phyloP scores from a whole-genome alignment of 1,140 invertebrate species.

The Dendroctonus ponderosae region DNA sequence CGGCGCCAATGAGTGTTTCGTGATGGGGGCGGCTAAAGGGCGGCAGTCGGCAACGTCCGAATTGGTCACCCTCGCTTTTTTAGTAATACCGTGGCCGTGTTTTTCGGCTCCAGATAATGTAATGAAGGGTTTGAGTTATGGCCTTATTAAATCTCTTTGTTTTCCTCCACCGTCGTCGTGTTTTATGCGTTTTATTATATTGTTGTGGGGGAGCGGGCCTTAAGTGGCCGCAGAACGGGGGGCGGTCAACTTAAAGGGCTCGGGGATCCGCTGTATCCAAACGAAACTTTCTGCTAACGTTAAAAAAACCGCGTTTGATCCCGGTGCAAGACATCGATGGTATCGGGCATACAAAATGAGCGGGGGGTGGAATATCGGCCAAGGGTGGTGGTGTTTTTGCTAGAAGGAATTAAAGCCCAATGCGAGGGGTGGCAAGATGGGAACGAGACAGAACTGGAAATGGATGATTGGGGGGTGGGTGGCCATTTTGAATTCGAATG shows the following conservation, averaged over 20 bases:
- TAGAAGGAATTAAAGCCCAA: constrained; percentile 10
- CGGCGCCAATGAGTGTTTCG: too few relatives aligned
- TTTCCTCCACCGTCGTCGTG: constrained; percentile 28
- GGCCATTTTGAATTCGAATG: constrained; percentile 7
- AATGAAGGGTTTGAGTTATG: constrained; percentile 48
- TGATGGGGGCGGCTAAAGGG: too few relatives aligned
- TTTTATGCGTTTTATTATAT: constrained; percentile 30
- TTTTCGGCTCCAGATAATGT: constrained; percentile 45
- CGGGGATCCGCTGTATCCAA: too few relatives aligned
- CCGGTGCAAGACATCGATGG: neutral
- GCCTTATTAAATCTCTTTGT: constrained; percentile 45
- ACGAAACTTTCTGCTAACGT: neutral
- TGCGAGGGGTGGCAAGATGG: constrained; percentile 4
- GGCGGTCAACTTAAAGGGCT: too few relatives aligned
- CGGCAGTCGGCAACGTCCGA: constrained; percentile 4
- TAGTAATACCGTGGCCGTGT: constrained; percentile 43
- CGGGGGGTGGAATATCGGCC: neutral
- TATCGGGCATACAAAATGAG: neutral
- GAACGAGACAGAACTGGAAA: constrained; percentile 15
- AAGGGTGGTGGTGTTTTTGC: constrained; percentile 15
- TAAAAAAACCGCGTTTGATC: neutral
- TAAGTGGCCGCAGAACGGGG: neutral
- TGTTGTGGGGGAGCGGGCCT: neutral
- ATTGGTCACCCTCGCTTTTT: constrained; percentile 39
- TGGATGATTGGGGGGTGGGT: constrained; percentile 9